phyloP scores from a whole-genome alignment of 2,888 invertebrate genomes.

The Baccha elongata region DNA sequence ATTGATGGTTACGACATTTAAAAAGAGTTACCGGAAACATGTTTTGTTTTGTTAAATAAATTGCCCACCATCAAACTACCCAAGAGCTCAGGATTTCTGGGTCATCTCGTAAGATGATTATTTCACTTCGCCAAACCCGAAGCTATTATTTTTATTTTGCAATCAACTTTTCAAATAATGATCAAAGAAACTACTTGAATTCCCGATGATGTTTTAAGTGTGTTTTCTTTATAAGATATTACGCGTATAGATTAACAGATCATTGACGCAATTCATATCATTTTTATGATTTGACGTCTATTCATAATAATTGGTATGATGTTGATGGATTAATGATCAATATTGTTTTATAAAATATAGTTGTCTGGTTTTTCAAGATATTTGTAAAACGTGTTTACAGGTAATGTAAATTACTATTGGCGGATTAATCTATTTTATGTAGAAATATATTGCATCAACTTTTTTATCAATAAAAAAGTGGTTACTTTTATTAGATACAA shows the following conservation, averaged over 20 bases:
- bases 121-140: constrained; percentile 5
- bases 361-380: background rate
- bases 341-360: background rate
- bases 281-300: constrained; percentile 6
- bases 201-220: constrained; percentile 15
- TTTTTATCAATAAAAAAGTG: too few species aligned
- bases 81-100: constrained; percentile 16
- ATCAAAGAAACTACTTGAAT: constrained; percentile 23
- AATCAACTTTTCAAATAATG: constrained; percentile 27
- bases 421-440: too few species aligned
- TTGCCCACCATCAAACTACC: background rate
- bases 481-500: too few species aligned
- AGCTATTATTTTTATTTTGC: constrained; percentile 3
- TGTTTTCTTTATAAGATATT: constrained; percentile 7
- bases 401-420: too few species aligned
- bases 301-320: constrained; percentile 8
- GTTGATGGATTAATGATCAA: constrained; percentile 10
- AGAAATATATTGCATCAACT: too few species aligned
- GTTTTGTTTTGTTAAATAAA: constrained; percentile 1
- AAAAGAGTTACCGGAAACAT: constrained; percentile 14
- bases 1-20: constrained; percentile 8
- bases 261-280: constrained; percentile 15
- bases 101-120: constrained; percentile 27
- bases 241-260: constrained; percentile 18
- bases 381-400: too few species aligned